phyloP scores from a whole-genome alignment of 2,113 vertebrate species.

The Prochilodus magdalenae region DNA sequence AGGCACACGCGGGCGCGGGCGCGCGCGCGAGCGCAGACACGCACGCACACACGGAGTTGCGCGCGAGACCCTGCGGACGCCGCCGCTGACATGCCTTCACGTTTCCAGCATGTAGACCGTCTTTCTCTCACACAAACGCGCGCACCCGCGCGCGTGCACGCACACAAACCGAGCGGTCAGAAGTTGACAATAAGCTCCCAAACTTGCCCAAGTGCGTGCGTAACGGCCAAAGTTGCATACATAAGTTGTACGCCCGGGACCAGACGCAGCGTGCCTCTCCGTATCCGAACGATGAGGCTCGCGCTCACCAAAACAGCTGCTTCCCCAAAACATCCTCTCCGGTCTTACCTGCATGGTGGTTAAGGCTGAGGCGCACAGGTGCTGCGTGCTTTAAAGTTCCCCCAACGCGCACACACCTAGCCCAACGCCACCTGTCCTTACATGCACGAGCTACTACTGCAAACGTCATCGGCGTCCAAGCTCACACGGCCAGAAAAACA shows the following conservation, averaged over 20 bases:
- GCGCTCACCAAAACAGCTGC: neutral
- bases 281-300: constrained; percentile 52
- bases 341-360: neutral
- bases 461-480: constrained; percentile 53
- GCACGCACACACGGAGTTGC: constrained; percentile 46
- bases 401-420: constrained; percentile 33
- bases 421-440: constrained; percentile 59
- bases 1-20: neutral
- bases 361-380: constrained; percentile 35
- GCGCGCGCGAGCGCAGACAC: constrained; percentile 21
- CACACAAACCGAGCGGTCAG: neutral
- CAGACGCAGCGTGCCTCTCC: constrained; percentile 28
- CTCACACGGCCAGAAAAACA: constrained; percentile 32
- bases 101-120: constrained; percentile 44
- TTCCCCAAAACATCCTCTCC: neutral
- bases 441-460: constrained; percentile 44
- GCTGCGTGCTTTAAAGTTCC: constrained; percentile 65
- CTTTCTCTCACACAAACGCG: neutral
- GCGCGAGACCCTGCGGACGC: constrained; percentile 32
- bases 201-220: constrained; percentile 47
- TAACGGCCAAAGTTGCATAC: constrained; percentile 49
- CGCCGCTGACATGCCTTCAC: constrained; percentile 36
- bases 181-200: constrained; percentile 33
- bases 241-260: constrained; percentile 31
- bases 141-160: too few relatives aligned